phyloP scores from a whole-genome alignment of 2,888 invertebrate species.

The Dryobotodes eremita region DNA sequence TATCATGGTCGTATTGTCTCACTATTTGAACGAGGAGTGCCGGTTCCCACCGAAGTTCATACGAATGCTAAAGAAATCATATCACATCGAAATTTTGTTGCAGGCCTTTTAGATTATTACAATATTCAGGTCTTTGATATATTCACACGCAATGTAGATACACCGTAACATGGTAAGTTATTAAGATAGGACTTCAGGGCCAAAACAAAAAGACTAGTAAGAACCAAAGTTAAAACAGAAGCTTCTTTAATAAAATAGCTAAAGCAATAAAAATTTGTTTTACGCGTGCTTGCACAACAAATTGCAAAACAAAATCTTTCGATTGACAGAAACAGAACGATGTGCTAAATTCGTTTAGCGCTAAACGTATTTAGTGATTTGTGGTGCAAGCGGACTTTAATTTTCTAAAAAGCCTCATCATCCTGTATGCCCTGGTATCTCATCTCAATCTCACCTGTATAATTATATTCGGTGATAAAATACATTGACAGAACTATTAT shows the following conservation, averaged over 20 bases:
- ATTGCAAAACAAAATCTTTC: not conserved
- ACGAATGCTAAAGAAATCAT: not conserved
- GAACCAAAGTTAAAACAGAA: not conserved
- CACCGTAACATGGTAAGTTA: not conserved
- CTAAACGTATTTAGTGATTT: not conserved
- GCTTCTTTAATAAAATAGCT: not conserved
- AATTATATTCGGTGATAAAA: not conserved
- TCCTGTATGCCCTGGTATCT: not conserved
- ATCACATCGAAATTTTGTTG: not conserved
- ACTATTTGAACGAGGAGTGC: no score
- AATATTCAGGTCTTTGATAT: not conserved
- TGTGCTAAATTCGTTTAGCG: not conserved
- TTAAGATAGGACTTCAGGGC: conserved; percentile 4
- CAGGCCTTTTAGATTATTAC: not conserved
- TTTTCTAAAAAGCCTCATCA: not conserved
- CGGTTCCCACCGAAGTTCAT: not conserved
- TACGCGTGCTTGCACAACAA: not conserved
- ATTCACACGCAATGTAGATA: conserved; percentile 7
- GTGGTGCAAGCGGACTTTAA: no score
- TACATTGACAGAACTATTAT: conserved; percentile 8
- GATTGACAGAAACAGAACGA: not conserved
- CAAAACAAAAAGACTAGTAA: not conserved
- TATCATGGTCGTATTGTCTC: not conserved
- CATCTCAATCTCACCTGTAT: not conserved
- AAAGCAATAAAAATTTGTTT: not conserved